Conservation (phyloP, 2,113 vertebrate species). For the Platysternon megacephalum region DNA sequence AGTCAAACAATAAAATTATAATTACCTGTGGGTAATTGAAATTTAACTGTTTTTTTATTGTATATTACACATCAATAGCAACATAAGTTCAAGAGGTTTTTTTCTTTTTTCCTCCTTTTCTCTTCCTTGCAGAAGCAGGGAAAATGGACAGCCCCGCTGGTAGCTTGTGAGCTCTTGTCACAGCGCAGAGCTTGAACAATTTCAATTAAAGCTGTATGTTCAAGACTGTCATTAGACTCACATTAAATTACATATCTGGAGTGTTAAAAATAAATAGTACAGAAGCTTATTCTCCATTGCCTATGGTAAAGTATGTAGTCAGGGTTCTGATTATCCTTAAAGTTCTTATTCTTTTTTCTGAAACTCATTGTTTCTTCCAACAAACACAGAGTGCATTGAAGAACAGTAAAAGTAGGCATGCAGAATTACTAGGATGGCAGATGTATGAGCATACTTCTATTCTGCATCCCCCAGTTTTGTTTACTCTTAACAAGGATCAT, state of each 20-base stretch:
- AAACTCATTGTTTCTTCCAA: slow-evolving; percentile 80
- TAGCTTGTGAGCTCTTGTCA: slow-evolving; percentile 80
- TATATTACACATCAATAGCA: slow-evolving; percentile 88
- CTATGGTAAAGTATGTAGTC: slow-evolving; percentile 75
- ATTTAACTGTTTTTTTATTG: slow-evolving; percentile 88
- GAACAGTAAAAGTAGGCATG: slow-evolving; percentile 63
- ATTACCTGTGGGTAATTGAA: slow-evolving; percentile 88
- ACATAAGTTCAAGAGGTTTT: slow-evolving; percentile 83
- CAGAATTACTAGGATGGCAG: slow-evolving; percentile 69
- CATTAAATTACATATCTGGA: slow-evolving; percentile 85
- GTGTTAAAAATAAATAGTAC: slow-evolving; percentile 84
- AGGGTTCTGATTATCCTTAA: slow-evolving; percentile 82
- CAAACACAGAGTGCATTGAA: slow-evolving; percentile 78
- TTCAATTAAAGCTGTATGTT: slow-evolving; percentile 83
- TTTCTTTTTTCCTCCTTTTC: slow-evolving; percentile 54
- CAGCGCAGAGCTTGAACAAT: slow-evolving; percentile 80
- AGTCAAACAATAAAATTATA: slow-evolving; percentile 89
- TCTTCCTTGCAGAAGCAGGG: slow-evolving; percentile 75
- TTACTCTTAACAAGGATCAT: slow-evolving; percentile 62
- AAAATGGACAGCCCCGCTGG: slow-evolving; percentile 83
- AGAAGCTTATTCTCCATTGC: slow-evolving; percentile 78
- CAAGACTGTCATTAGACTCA: slow-evolving; percentile 84
- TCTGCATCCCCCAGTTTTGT: slow-evolving; percentile 54
- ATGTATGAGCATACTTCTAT: slow-evolving; percentile 68
- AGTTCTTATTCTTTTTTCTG: slow-evolving; percentile 79